Base-by-base conservation (phyloP, 2,888 invertebrate species). In the Lamellibrachia satsuma region DNA sequence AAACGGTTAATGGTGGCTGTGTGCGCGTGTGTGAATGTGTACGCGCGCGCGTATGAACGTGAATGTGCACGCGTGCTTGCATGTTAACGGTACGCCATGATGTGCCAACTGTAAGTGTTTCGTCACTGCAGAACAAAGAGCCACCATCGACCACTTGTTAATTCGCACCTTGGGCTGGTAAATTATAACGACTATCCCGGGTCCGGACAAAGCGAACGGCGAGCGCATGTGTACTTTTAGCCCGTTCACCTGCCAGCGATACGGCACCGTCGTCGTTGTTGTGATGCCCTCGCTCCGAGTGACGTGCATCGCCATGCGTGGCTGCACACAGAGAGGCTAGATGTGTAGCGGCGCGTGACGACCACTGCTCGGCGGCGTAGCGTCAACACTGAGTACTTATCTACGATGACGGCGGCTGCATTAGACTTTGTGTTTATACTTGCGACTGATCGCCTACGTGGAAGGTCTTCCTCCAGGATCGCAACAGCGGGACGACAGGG, bases 351-450 rank as follows among this genome's bases (percentile, higher is more conserved):
- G n/a, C 75, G 75, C 75, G n/a, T 75, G 75, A 75, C 75, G 75
- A 22, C n/a, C 75, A 75, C 75, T 75, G 75, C 2, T 22, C 75
- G 75, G 15, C n/a, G 75, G 22, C 75, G 3, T n/a, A 75, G 75
- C 75, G 75, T 75, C 22, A 75, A 75, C 22, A 75, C 75, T 22
- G 75, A 75, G 75, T 75, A 75, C 75, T 75, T 75, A 15, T 75
- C 75, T 22, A 75, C 22, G 75, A 75, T 15, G 75, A 75, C 75
- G 75, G 22, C 6, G n/a, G 75, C 75, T 75, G 22, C n/a, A 75
- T 75, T 75, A 75, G 75, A 75, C 75, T 22, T 22, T 75, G 75
- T 75, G 75, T 75, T 75, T 75, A 75, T 75, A 75, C 75, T 75
- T 15, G 75, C 75, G 75, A 75, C 75, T 6, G 75, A 75, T 75